A percentile compares a stretch with the other conserved stretches of the same genome.
Conservation (phyloP, 2,113 vertebrate genomes). For the Caretta caretta region DNA sequence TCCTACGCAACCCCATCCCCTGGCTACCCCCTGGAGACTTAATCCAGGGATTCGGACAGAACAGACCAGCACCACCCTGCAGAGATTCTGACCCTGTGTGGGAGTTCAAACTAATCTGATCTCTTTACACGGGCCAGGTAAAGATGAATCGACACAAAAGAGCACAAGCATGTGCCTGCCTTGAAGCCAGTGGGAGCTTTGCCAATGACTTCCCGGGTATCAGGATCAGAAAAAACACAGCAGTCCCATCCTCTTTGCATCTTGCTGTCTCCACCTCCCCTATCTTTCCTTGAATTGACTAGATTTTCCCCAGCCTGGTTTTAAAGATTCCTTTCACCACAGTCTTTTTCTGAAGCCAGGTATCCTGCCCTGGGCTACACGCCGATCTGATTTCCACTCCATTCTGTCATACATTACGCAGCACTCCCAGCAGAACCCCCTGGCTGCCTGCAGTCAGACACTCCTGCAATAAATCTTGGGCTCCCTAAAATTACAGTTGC, state of each 20-base stretch:
- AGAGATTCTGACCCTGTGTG: neutral
- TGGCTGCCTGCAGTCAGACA: slow-evolving; percentile 3
- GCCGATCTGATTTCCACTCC: neutral
- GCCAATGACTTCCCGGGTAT: neutral
- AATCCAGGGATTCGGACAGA: neutral
- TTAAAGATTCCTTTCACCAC: slow-evolving; percentile 16
- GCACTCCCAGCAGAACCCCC: neutral
- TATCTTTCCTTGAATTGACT: neutral
- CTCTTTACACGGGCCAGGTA: neutral
- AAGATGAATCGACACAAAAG: slow-evolving; percentile 14
- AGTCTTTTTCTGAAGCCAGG: slow-evolving; percentile 1
- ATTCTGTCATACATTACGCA: neutral
- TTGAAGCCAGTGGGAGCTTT: neutral
- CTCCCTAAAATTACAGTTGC: slow-evolving; percentile 57
- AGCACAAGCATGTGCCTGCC: neutral
- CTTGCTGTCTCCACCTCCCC: neutral
- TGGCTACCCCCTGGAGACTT: neutral
- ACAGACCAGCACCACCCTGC: neutral
- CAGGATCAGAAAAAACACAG: neutral
- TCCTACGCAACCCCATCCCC: neutral
- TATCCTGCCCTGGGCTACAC: neutral
- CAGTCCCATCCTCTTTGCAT: neutral
- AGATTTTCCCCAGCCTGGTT: neutral
- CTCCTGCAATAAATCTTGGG: slow-evolving; percentile 37
- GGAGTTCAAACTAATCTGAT: neutral